Conservation (phyloP, 2,888 invertebrate species). For the Melieria crassipennis region DNA sequence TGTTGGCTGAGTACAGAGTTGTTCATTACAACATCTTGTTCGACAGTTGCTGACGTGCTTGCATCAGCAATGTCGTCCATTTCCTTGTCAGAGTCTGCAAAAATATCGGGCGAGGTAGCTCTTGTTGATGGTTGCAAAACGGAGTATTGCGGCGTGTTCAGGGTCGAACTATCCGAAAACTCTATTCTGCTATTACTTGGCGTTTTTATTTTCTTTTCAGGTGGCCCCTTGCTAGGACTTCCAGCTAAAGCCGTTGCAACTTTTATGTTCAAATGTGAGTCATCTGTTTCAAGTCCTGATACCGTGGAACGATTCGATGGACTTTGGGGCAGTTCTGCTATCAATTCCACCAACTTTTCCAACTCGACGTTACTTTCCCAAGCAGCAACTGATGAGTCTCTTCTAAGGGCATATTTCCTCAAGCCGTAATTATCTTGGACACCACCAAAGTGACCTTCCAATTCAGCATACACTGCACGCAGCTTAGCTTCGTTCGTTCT, state of each 20-base stretch:
- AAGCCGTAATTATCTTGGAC: too few species aligned
- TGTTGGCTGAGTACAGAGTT: neutral
- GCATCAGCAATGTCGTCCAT: constrained; percentile 28
- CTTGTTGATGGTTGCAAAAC: constrained; percentile 31
- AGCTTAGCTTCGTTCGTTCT: constrained; percentile 37
- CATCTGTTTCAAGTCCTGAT: neutral
- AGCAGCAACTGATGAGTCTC: too few species aligned
- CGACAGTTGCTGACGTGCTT: too few species aligned
- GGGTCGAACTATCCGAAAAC: constrained; percentile 33
- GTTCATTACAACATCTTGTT: neutral
- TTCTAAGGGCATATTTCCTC: too few species aligned
- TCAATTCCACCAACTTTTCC: constrained; percentile 41
- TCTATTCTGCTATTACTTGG: too few species aligned
- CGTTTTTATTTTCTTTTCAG: constrained; percentile 43
- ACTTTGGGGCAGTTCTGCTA: neutral
- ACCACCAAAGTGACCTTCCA: constrained; percentile 43
- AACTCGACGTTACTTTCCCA: constrained; percentile 31
- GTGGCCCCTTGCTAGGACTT: constrained; percentile 39
- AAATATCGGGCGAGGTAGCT: constrained; percentile 60
- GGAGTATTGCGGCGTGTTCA: constrained; percentile 17
- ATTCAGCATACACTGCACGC: constrained; percentile 45
- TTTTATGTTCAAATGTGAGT: neutral
- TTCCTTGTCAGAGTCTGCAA: constrained; percentile 60
- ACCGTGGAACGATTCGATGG: neutral
- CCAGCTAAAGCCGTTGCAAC: neutral